Percentiles rank a stretch among this genome's conserved stretches.
Evolutionary conservation across 2,113 vertebrate genomes (phyloP).

Genomic region (Tachysurus fulvidraco): DNA sequence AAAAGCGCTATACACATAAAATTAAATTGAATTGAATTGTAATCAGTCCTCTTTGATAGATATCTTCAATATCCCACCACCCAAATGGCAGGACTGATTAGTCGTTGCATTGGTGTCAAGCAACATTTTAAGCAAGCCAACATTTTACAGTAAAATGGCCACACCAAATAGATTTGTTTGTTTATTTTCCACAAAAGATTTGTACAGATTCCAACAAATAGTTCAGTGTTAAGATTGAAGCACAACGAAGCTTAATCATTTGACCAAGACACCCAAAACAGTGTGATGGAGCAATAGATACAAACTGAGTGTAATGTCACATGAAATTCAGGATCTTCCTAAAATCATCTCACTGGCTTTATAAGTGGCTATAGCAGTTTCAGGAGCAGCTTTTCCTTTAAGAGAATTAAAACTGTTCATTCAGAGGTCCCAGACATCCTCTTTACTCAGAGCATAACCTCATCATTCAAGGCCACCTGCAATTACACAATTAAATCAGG

Average conservation of each 20-base stretch:
- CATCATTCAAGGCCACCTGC: not conserved
- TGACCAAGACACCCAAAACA: not conserved
- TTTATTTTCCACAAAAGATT: constrained; percentile 21
- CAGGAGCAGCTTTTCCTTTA: not conserved
- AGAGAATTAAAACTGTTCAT: not conserved
- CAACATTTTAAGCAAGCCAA: no score
- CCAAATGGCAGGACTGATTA: no score
- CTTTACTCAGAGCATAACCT: not conserved
- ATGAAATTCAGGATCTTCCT: not conserved
- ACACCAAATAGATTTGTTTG: not conserved
- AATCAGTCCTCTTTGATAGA: no score
- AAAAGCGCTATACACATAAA: no score
- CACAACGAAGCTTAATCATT: not conserved
- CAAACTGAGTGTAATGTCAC: not conserved
- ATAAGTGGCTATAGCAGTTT: not conserved
- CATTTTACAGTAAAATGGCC: not conserved
- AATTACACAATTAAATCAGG: not conserved
- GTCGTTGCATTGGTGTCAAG: no score
- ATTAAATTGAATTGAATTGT: no score
- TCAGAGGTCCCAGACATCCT: not conserved
- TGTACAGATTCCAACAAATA: not conserved
- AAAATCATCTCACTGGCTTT: not conserved
- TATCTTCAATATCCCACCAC: not conserved
- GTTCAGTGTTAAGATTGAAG: not conserved
- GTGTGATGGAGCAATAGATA: not conserved